Conservation (phyloP, 2,113 vertebrate genomes). For the Oriolus oriolus region DNA sequence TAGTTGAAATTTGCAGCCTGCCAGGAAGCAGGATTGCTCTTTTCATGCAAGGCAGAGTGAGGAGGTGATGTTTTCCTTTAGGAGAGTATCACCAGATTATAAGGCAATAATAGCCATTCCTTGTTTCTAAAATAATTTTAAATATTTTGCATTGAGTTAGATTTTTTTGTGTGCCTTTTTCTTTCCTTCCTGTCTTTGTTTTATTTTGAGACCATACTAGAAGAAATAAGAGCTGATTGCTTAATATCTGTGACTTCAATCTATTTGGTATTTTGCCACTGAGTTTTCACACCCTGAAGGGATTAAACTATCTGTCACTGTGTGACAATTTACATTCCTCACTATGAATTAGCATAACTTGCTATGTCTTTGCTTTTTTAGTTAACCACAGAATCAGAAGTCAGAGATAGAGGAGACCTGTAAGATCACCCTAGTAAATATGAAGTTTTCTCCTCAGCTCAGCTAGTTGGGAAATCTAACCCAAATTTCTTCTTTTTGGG, state of each 20-base stretch:
- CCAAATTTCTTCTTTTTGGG: background rate
- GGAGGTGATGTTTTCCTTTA: background rate
- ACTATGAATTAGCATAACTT: background rate
- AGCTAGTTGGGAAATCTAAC: background rate
- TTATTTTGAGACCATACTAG: background rate
- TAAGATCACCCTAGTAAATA: background rate
- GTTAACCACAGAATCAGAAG: background rate
- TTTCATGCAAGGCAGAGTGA: background rate
- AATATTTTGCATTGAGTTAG: background rate
- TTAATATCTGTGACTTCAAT: background rate
- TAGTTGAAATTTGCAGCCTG: background rate
- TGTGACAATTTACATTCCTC: background rate
- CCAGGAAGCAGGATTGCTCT: background rate
- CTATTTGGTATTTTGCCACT: background rate
- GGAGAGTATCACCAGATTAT: background rate
- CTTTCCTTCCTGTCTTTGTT: background rate
- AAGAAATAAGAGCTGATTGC: background rate
- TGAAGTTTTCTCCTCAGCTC: background rate
- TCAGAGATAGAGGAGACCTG: background rate
- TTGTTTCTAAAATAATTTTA: background rate
- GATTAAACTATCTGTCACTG: background rate
- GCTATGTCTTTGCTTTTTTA: background rate
- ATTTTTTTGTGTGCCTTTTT: background rate
- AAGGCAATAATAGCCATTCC: background rate
- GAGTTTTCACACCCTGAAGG: background rate